Evolutionary conservation across 2,113 vertebrate species (phyloP), one percentile per base, ranked within the genome.

Genomic region (Neogobius melanostomus): DNA sequence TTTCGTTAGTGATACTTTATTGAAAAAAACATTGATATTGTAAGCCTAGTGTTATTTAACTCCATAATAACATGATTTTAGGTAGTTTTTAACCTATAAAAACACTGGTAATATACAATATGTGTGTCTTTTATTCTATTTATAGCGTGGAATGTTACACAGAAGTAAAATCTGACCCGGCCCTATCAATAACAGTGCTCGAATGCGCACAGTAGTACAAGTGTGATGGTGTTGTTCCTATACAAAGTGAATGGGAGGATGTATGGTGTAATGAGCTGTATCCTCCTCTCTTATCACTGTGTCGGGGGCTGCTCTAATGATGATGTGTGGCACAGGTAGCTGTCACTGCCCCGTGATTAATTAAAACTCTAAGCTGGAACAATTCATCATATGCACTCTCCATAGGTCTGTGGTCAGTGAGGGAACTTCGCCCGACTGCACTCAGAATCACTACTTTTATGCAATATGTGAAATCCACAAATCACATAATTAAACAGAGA

Each of bases 311-410:
- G 69, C 72, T 78, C 87, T 90, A 91, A 92, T 91, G 87, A 90
- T 87, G 87, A 84, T 84, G 86, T 87, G 82, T 82, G 74, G 90
- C 83, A 77, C 91, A 91, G 91, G 90, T 92, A 91, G 80, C 88
- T 91, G 91, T 90, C 88, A 89, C 80, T 68, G 11, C 67, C 75
- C 42, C 65, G 61, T 90, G 89, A 91, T 91, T 91, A 90, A 92
- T 92, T 92, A 89, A 90, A 91, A 77, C 56, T 72, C 74, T 83
- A 88, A 90, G 89, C 84, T 82, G 75, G 88, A 86, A 81, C 90
- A 83, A 90, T 92, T 91, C 90, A 85, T 92, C 84, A 90, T 67
- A 80, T 88, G 21, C 21, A 82, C 78, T 76, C 87, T 60, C 69
- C 72, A 66, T 56, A 78, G 28, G 28, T 36, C 28, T 36, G 84